A percentile compares a stretch with the other conserved stretches of the same genome.
Conservation (phyloP, 2,888 invertebrate species). For the Lordiphosa andalusiaca region DNA sequence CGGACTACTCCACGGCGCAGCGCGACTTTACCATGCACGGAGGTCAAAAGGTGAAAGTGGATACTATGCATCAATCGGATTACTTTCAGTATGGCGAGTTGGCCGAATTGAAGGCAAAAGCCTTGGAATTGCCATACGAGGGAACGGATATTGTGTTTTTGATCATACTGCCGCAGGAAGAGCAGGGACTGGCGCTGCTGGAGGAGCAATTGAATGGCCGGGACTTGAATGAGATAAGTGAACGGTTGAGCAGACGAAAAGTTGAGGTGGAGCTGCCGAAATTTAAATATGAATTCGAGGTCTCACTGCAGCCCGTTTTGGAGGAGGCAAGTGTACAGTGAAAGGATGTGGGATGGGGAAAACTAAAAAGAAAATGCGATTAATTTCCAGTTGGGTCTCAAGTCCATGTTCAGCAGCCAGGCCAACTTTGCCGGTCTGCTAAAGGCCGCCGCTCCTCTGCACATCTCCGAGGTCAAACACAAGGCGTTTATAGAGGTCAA, state of each 20-base stretch:
- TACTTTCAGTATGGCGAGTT: conserved; percentile 80
- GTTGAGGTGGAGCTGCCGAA: conserved; percentile 85
- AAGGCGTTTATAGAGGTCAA: conserved; percentile 92
- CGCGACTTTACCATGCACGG: conserved; percentile 84
- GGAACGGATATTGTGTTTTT: conserved; percentile 87
- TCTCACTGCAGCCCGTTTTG: conserved; percentile 83
- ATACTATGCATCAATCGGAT: conserved; percentile 85
- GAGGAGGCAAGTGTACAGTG: conserved; percentile 81
- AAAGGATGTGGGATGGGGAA: neutral
- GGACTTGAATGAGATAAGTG: conserved; percentile 81
- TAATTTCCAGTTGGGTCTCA: conserved; percentile 84
- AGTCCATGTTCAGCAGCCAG: conserved; percentile 82
- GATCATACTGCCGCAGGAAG: conserved; percentile 86
- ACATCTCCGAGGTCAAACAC: conserved; percentile 87
- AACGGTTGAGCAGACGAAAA: conserved; percentile 81
- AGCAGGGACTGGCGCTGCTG: conserved; percentile 84
- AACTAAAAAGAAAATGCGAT: neutral
- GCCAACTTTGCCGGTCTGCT: conserved; percentile 85
- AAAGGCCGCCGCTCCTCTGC: conserved; percentile 80
- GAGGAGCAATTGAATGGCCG: conserved; percentile 83
- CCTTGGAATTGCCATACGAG: conserved; percentile 84
- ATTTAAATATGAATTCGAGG: conserved; percentile 88
- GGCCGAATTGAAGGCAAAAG: conserved; percentile 76
- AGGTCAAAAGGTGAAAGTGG: conserved; percentile 81
- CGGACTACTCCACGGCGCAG: conserved; percentile 82